A percentile compares a stretch with the other conserved stretches of the same genome.
These are phyloP conservation scores for Balearica regulorum DNA, from an alignment of 2,797 vertebrate genomes.

Conservation along the genomic window DNA sequence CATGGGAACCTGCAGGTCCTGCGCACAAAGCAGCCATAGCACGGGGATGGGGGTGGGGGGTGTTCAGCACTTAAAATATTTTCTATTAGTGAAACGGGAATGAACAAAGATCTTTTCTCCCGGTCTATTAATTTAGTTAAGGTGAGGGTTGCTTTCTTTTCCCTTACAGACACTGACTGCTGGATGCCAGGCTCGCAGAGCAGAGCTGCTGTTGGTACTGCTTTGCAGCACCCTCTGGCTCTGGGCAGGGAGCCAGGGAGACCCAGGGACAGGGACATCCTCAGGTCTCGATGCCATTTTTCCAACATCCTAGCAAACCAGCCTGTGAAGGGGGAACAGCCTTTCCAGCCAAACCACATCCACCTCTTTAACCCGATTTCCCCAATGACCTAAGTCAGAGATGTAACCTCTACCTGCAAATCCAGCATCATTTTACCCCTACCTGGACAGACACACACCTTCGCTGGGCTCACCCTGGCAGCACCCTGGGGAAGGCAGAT, in stretches of 20 bases:
- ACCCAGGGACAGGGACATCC: background rate
- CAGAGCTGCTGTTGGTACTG: background rate
- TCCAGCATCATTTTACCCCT: background rate
- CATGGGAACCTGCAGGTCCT: background rate
- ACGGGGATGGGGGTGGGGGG: rapidly evolving
- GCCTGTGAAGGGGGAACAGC: background rate
- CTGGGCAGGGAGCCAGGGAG: background rate
- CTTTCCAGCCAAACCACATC: background rate
- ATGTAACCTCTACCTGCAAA: background rate
- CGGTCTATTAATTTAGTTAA: background rate
- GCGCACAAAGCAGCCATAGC: background rate
- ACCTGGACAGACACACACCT: too few relatives aligned
- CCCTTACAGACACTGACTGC: too few relatives aligned
- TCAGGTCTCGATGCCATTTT: background rate
- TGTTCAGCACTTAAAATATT: background rate
- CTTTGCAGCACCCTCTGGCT: background rate
- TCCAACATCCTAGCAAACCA: background rate
- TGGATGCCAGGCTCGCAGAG: background rate
- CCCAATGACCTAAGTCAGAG: background rate
- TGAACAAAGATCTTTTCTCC: background rate
- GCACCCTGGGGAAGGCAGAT: background rate
- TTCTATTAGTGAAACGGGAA: background rate
- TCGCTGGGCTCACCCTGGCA: background rate
- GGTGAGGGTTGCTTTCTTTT: background rate
- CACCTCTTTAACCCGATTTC: background rate